Percentiles rank a stretch among this genome's conserved stretches.
These are phyloP conservation scores for Anolis carolinensis DNA, from an alignment of 2,113 vertebrate genomes.

Conservation along the genomic window DNA sequence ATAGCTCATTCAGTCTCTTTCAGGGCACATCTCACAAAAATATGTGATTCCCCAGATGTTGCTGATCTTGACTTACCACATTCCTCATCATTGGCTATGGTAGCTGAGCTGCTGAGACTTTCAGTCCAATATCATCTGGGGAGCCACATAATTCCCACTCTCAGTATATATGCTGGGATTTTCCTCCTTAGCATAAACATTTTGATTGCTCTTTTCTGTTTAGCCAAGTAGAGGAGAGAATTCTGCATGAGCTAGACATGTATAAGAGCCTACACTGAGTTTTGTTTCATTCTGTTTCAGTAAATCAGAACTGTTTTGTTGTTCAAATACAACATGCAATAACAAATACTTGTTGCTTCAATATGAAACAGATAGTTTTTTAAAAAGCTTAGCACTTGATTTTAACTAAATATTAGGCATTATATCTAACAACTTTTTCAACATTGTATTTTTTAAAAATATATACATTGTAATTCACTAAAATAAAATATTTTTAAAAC, in stretches of 20 bases:
- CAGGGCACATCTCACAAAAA: no score
- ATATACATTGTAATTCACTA: constrained; percentile 15
- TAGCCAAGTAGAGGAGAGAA: not conserved
- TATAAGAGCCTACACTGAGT: not conserved
- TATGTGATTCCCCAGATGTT: no score
- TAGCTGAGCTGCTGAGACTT: no score
- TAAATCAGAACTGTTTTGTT: not conserved
- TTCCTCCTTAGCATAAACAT: not conserved
- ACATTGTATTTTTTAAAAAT: not conserved
- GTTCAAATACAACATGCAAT: not conserved
- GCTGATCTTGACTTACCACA: no score
- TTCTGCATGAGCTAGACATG: not conserved
- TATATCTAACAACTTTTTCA: not conserved
- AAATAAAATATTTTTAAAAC: constrained; percentile 21
- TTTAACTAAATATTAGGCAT: not conserved
- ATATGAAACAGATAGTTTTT: constrained; percentile 2
- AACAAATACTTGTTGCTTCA: not conserved
- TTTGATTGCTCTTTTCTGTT: not conserved
- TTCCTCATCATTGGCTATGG: no score
- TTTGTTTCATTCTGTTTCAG: not conserved
- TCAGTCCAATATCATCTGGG: no score
- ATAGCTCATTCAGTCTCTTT: no score
- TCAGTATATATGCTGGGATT: not conserved
- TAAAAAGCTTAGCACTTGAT: not conserved
- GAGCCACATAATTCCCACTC: no score